phyloP scores from a whole-genome alignment of 2,797 vertebrate species.

The Melanotaenia boesemani region DNA sequence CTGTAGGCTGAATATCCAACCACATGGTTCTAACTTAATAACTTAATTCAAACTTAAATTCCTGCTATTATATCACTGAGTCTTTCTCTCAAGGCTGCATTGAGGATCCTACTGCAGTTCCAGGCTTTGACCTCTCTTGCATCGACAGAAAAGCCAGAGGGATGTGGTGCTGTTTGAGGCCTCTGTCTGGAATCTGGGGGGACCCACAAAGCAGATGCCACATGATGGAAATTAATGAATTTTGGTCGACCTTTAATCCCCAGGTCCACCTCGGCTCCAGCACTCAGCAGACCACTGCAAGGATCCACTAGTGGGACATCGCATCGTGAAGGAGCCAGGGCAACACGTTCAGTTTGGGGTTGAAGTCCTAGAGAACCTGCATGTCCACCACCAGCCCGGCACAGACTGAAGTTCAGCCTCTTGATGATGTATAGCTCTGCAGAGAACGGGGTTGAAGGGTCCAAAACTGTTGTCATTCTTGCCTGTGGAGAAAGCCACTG shows the following conservation, averaged over 20 bases:
- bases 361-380: conserved; percentile 3
- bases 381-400: background rate
- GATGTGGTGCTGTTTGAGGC: conserved; percentile 45
- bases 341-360: background rate
- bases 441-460: conserved; percentile 29
- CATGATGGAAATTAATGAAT: conserved; percentile 64
- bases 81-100: conserved; percentile 68
- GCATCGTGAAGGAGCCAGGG: conserved; percentile 69
- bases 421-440: conserved; percentile 46
- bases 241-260: conserved; percentile 54
- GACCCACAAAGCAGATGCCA: conserved; percentile 57
- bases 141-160: conserved; percentile 45
- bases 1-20: background rate
- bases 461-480: conserved; percentile 37
- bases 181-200: conserved; percentile 51
- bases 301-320: conserved; percentile 72
- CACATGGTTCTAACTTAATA: background rate
- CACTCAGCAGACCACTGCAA: conserved; percentile 78
- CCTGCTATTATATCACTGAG: conserved; percentile 72
- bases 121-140: conserved; percentile 61
- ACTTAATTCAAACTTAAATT: background rate
- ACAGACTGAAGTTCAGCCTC: conserved; percentile 37
- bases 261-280: conserved; percentile 69
- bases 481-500: conserved; percentile 6
- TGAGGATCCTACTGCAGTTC: conserved; percentile 77